Evolutionary conservation across 2,113 vertebrate species (phyloP), one percentile per base, ranked within the genome.

Genomic region (Clarias magur): DNA sequence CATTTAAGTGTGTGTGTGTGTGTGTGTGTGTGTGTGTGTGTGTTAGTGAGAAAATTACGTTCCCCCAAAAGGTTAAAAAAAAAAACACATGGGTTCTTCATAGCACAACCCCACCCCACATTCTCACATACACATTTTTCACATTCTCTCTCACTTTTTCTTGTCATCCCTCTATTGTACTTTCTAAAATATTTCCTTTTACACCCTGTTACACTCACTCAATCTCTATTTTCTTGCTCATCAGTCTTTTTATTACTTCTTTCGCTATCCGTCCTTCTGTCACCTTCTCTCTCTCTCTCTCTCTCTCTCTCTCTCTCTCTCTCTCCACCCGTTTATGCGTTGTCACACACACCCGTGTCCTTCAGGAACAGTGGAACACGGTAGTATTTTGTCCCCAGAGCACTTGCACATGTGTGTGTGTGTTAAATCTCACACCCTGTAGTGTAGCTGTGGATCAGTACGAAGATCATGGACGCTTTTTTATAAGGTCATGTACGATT

Each of bases 261-360:
- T 30, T 84, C 25, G 30, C 62, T 60, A 85, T n/a, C 42, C 86
- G 80, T 21, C 83, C 68, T 87, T 86, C 82, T 89, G 5, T 30
- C 92, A 89, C 91, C 88, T 84, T 89, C 88, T 83, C 76, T 83
- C 60, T 72, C n/a, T 30, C 27, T 56, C 16, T 57, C 16, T 16
- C 78, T 75, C 56, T 59, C 17, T 27, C 25, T 83, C 60, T 72
- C n/a, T 30, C 27, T 56, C 16, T 57, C 16, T 16, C 78, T 75
- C 56, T 59, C 17, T 27, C 25, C 67, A 30, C 57, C 42, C 42
- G 6, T 42, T 42, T 42, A 42, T 42, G 42, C 42, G 42, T 6
- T 42, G 42, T 42, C 42, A 42, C 42, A 42, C 42, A 42, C 42
- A 42, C 42, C 42, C 5, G 42, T 42, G 42, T 42, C 6, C 42